phyloP scores from a whole-genome alignment of 2,797 vertebrate genomes.

The Poeciliopsis gracilis region DNA sequence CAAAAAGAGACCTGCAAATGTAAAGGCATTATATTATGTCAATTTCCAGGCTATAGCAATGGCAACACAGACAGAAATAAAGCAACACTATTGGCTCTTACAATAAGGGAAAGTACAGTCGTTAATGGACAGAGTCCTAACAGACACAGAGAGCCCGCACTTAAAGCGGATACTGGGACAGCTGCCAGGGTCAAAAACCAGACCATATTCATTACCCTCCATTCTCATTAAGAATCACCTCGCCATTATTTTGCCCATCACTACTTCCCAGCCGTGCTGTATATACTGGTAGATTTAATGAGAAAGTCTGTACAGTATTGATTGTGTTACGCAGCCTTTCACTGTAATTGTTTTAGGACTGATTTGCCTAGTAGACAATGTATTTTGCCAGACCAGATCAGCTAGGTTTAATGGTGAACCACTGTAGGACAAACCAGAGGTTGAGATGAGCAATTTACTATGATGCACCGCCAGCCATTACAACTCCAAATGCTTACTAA shows the following conservation, averaged over 20 bases:
- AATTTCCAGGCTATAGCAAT: slow-evolving; percentile 17
- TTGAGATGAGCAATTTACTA: slow-evolving; percentile 60
- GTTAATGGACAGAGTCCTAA: slow-evolving; percentile 39
- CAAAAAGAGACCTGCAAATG: slow-evolving; percentile 8
- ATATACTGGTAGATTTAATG: slow-evolving; percentile 65
- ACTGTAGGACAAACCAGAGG: slow-evolving; percentile 48
- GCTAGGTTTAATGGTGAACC: slow-evolving; percentile 48
- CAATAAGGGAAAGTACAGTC: slow-evolving; percentile 24
- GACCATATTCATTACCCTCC: slow-evolving; percentile 72
- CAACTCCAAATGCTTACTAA: slow-evolving; percentile 65
- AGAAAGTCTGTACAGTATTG: slow-evolving; percentile 62
- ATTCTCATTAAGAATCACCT: slow-evolving; percentile 66
- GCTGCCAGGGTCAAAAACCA: slow-evolving; percentile 64
- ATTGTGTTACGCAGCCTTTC: slow-evolving; percentile 65
- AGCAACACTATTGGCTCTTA: slow-evolving; percentile 8
- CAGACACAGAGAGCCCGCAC: slow-evolving; percentile 37
- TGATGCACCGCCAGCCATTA: slow-evolving; percentile 67
- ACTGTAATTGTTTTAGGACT: slow-evolving; percentile 69
- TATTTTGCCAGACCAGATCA: slow-evolving; percentile 51
- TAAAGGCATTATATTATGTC: neutral
- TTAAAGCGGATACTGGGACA: slow-evolving; percentile 63
- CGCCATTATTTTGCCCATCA: slow-evolving; percentile 61
- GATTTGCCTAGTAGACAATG: slow-evolving; percentile 53
- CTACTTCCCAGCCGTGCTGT: slow-evolving; percentile 57
- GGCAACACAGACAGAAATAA: slow-evolving; percentile 11